Percentiles rank a stretch among this genome's conserved stretches.
Evolutionary conservation across 2,113 vertebrate genomes (phyloP).

Genomic region (Prochilodus magdalenae): DNA sequence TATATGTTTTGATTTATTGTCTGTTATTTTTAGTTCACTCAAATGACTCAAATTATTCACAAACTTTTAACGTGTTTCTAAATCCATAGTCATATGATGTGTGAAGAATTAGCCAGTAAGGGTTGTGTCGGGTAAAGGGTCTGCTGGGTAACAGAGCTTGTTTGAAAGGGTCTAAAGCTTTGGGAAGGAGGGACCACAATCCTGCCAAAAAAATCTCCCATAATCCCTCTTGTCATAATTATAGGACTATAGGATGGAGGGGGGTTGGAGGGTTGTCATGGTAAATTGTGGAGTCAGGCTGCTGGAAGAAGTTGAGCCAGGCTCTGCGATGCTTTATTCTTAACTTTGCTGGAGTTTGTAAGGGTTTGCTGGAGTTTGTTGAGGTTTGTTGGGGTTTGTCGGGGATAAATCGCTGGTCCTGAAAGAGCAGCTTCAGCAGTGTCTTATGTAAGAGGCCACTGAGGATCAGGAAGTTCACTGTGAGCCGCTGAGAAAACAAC

Average conservation of each 20-base stretch:
- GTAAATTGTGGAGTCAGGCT: neutral
- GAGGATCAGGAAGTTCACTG: neutral
- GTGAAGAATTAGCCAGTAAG: constrained; percentile 8
- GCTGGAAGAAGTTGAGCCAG: neutral
- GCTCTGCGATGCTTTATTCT: neutral
- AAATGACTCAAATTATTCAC: neutral
- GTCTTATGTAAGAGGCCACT: neutral
- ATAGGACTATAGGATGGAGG: neutral
- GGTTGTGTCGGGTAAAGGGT: constrained; percentile 1
- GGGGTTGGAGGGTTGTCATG: neutral
- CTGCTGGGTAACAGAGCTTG: neutral
- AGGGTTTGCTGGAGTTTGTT: neutral
- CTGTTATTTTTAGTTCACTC: too few relatives aligned
- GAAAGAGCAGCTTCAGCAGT: neutral
- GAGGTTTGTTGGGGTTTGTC: neutral
- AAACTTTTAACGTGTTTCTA: neutral
- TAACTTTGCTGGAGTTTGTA: neutral
- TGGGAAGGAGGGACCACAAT: neutral
- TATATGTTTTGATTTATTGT: too few relatives aligned
- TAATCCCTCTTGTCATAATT: constrained; percentile 6
- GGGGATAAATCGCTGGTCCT: neutral
- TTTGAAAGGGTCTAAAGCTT: neutral
- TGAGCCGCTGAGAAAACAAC: constrained; percentile 14
- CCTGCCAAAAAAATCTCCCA: neutral
- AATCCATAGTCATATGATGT: neutral